Evolutionary conservation across 2,113 vertebrate species (phyloP).

Genomic region (Amia ocellicauda): DNA sequence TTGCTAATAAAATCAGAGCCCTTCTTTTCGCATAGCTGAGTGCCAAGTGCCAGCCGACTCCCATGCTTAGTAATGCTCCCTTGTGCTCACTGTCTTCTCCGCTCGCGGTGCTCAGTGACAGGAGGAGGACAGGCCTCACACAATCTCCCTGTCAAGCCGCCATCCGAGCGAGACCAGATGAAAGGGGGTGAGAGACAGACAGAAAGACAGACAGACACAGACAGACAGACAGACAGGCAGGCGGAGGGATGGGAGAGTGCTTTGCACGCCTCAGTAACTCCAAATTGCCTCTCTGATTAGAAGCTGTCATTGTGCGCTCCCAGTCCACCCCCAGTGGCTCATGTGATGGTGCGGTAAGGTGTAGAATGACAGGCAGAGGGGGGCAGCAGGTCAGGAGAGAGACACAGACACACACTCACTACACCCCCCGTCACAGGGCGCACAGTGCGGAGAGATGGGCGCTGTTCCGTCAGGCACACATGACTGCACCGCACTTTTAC

Average conservation of each 20-base stretch:
- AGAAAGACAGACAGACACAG: neutral
- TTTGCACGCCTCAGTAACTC: constrained; percentile 4
- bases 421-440: neutral
- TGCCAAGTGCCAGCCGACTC: constrained; percentile 24
- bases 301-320: neutral
- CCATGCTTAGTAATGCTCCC: constrained; percentile 28
- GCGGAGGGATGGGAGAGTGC: neutral
- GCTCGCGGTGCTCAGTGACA: neutral
- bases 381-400: neutral
- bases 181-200: neutral
- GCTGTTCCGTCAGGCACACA: too few species aligned
- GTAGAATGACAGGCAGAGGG: neutral
- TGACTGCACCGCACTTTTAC: too few species aligned
- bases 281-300: constrained; percentile 14
- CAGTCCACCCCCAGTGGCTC: neutral
- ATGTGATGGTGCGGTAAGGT: neutral
- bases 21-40: constrained; percentile 35
- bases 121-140: neutral
- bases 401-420: neutral
- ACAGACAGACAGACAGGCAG: neutral
- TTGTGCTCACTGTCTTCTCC: neutral
- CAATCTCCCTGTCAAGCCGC: neutral
- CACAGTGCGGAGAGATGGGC: too few species aligned
- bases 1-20: too few species aligned
- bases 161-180: neutral